phyloP scores from a whole-genome alignment of 2,888 invertebrate genomes.

The Noctua comes region DNA sequence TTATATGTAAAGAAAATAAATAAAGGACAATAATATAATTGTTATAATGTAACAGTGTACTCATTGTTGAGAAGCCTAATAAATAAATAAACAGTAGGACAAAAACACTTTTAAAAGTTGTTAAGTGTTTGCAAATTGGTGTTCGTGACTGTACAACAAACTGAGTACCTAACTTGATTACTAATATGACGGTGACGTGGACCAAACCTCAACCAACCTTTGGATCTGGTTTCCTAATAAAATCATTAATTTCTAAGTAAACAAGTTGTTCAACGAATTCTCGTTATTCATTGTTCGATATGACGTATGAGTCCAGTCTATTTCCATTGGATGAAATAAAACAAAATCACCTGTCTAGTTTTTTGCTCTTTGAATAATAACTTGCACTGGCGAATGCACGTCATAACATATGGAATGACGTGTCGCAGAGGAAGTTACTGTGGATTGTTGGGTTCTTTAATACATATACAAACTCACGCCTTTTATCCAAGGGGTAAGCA shows the following conservation, averaged over 20 bases:
- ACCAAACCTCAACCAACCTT: slow-evolving; percentile 31
- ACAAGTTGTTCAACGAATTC: neutral
- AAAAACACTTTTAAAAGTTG: no score
- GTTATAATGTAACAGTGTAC: no score
- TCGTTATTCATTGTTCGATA: neutral
- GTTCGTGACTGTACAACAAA: no score
- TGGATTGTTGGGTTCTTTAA: neutral
- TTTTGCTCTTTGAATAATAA: slow-evolving; percentile 3
- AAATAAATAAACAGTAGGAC: no score
- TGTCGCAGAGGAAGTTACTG: neutral
- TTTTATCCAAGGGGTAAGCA: neutral
- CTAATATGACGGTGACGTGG: neutral
- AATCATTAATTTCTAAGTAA: slow-evolving; percentile 25
- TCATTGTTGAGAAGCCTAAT: no score
- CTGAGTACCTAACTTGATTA: neutral
- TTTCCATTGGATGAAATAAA: neutral
- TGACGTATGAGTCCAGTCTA: slow-evolving; percentile 25
- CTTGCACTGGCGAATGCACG: slow-evolving; percentile 4
- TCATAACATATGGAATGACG: slow-evolving; percentile 26
- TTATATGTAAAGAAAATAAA: no score
- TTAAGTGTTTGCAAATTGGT: no score
- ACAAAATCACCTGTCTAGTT: neutral
- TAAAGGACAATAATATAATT: no score
- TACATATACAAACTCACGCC: neutral
- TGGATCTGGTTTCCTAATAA: slow-evolving; percentile 18